A percentile compares a stretch with the other conserved stretches of the same genome.
Evolutionary conservation across 2,113 vertebrate genomes (phyloP).

Genomic region (Peromyscus maniculatus): DNA sequence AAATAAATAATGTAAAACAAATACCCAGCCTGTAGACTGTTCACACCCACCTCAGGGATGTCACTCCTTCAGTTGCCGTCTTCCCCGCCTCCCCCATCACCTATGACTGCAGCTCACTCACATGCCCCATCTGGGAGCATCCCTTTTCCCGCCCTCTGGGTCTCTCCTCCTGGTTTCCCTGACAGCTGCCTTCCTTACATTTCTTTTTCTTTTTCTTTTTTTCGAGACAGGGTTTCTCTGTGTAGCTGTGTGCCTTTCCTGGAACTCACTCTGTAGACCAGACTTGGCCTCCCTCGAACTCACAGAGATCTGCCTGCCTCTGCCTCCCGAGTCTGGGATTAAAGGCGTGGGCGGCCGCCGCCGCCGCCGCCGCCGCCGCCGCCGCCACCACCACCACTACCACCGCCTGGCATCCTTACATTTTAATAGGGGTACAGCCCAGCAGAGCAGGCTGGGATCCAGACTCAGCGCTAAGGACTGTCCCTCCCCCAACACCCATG

Average conservation of each 20-base stretch:
- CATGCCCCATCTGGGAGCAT: background rate
- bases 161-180: background rate
- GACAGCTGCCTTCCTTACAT: background rate
- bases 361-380: too few species aligned
- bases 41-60: background rate
- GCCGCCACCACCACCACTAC: too few species aligned
- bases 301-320: too few species aligned
- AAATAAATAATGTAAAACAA: background rate
- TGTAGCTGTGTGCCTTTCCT: too few species aligned
- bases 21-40: background rate
- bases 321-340: too few species aligned
- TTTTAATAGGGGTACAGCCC: background rate
- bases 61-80: background rate
- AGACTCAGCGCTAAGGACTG: background rate
- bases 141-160: background rate
- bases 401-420: too few species aligned
- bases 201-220: background rate
- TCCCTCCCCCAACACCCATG: background rate
- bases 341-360: too few species aligned
- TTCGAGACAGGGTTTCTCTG: too few species aligned
- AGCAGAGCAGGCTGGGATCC: background rate
- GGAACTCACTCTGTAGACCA: too few species aligned
- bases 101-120: background rate
- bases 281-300: too few species aligned
- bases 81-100: background rate